Evolutionary conservation across 2,113 vertebrate genomes (phyloP).

Genomic region (Dicrurus megarhynchus): DNA sequence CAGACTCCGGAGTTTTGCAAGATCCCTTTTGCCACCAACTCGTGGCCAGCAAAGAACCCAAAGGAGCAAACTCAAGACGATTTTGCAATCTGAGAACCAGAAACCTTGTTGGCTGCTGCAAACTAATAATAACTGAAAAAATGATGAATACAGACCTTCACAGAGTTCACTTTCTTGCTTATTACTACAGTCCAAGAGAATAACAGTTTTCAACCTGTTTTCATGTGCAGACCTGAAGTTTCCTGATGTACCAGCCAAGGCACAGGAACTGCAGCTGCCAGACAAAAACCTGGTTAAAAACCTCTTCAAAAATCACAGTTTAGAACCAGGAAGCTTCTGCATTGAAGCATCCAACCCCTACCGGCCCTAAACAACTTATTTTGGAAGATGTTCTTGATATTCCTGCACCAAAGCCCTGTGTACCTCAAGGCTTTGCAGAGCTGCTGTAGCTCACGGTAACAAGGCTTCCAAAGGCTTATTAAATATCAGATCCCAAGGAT

Average conservation of each 20-base stretch:
- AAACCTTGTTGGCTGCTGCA: background rate
- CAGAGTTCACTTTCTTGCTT: background rate
- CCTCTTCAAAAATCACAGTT: background rate
- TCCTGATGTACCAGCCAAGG: background rate
- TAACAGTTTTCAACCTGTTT: background rate
- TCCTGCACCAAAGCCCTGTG: background rate
- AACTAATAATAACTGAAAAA: background rate
- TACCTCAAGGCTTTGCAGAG: background rate
- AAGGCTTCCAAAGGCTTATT: background rate
- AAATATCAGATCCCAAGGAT: background rate
- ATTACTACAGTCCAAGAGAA: background rate
- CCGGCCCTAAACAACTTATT: background rate
- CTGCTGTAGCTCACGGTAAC: background rate
- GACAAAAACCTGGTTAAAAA: background rate
- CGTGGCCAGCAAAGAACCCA: background rate
- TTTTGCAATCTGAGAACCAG: background rate
- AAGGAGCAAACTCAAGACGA: background rate
- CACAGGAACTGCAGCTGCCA: background rate
- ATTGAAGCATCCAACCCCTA: background rate
- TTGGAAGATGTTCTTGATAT: background rate
- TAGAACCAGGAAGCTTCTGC: background rate
- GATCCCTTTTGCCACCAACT: background rate
- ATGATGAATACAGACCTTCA: background rate
- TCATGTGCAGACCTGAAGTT: background rate
- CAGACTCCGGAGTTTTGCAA: accelerated